These are phyloP conservation scores for Hippocampus abdominalis DNA, from an alignment of 2,113 vertebrate genomes.

Conservation along the genomic window DNA sequence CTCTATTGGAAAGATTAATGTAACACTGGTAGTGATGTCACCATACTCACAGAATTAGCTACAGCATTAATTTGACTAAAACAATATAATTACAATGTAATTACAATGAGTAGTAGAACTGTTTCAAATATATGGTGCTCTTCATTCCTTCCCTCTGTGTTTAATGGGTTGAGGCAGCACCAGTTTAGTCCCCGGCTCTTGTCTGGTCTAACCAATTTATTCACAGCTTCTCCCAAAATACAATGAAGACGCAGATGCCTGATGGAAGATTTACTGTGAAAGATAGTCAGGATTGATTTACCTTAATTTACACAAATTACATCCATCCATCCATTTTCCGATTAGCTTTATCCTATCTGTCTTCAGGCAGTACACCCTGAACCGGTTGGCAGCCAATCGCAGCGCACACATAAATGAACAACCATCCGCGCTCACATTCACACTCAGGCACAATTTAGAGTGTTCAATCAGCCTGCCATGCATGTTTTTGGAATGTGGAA, in stretches of 20 bases:
- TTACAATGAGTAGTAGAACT: not conserved
- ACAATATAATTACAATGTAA: not conserved
- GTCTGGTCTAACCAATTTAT: not conserved
- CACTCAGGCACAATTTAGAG: too few relatives aligned
- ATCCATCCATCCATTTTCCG: too few relatives aligned
- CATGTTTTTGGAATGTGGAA: too few relatives aligned
- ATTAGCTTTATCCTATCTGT: too few relatives aligned
- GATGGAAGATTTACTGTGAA: not conserved
- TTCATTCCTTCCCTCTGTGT: not conserved
- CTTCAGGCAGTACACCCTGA: too few relatives aligned
- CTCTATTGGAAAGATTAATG: conserved; percentile 1
- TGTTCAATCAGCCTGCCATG: too few relatives aligned
- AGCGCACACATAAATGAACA: too few relatives aligned
- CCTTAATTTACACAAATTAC: not conserved
- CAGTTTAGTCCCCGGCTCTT: not conserved
- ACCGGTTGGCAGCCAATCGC: too few relatives aligned
- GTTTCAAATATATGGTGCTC: not conserved
- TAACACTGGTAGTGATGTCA: conserved; percentile 5
- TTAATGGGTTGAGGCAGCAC: not conserved
- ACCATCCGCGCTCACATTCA: too few relatives aligned
- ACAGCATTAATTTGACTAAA: too few relatives aligned
- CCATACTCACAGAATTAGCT: too few relatives aligned
- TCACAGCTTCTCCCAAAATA: not conserved
- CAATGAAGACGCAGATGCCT: not conserved
- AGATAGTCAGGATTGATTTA: not conserved